phyloP scores from a whole-genome alignment of 2,888 invertebrate genomes.

The Hydroisotoma schaefferi region DNA sequence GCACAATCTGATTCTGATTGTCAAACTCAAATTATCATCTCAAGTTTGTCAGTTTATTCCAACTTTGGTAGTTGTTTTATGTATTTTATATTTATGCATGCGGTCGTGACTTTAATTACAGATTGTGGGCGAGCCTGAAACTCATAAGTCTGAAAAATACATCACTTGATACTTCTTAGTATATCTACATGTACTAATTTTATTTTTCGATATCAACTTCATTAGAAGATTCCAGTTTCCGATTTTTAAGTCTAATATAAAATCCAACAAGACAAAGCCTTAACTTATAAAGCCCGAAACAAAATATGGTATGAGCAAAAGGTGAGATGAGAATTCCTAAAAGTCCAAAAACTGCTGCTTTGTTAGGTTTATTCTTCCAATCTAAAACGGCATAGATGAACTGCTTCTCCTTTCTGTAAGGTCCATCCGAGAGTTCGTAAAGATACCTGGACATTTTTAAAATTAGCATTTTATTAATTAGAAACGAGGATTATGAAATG shows the following conservation, averaged over 20 bases:
- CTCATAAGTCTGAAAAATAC: too few relatives aligned
- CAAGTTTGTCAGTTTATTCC: too few relatives aligned
- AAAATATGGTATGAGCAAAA: conserved; percentile 17
- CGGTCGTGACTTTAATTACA: too few relatives aligned
- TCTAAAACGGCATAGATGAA: conserved; percentile 31
- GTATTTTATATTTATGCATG: too few relatives aligned
- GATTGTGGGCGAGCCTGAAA: too few relatives aligned
- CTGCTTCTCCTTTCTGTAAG: conserved; percentile 25
- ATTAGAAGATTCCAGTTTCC: too few relatives aligned
- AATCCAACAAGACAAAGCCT: conserved; percentile 8
- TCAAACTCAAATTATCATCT: too few relatives aligned
- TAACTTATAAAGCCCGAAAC: conserved; percentile 23
- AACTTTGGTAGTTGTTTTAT: too few relatives aligned
- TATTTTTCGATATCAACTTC: too few relatives aligned
- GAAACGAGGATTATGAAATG: background rate
- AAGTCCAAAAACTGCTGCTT: conserved; percentile 8
- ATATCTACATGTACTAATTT: too few relatives aligned
- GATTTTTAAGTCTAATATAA: background rate
- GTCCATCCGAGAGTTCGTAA: conserved; percentile 25
- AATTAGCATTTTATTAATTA: background rate
- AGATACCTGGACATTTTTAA: conserved; percentile 15
- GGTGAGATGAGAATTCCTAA: conserved; percentile 19
- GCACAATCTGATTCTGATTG: too few relatives aligned
- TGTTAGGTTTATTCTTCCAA: conserved; percentile 24
- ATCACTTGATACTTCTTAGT: too few relatives aligned